These are phyloP conservation scores for Xiphorhynchus elegans DNA, from an alignment of 2,113 vertebrate genomes.

Conservation along the genomic window DNA sequence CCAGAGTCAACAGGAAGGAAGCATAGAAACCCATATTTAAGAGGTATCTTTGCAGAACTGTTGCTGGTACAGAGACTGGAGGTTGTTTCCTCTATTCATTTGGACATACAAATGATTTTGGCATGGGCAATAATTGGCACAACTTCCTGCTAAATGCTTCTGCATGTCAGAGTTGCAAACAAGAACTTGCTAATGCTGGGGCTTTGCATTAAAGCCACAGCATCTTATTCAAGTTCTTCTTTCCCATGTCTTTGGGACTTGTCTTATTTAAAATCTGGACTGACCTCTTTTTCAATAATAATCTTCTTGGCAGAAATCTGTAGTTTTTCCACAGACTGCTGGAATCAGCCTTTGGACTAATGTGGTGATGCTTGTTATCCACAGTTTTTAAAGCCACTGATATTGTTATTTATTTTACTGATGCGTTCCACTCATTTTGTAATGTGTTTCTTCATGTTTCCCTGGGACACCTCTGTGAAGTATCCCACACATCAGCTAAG, in stretches of 20 bases:
- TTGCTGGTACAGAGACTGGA: not conserved
- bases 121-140: not conserved
- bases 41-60: not conserved
- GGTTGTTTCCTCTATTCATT: not conserved
- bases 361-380: not conserved
- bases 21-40: not conserved
- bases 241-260: not conserved
- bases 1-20: not conserved
- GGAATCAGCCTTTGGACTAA: not conserved
- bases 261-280: not conserved
- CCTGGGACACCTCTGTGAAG: not conserved
- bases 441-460: not conserved
- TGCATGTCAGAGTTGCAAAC: not conserved
- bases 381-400: not conserved
- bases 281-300: not conserved
- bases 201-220: fast-evolving
- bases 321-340: not conserved
- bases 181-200: no score
- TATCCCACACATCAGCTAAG: not conserved
- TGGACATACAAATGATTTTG: not conserved
- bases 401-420: not conserved
- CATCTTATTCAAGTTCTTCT: not conserved
- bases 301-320: not conserved
- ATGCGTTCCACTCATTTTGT: not conserved
- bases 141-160: not conserved